Evolutionary conservation across 2,888 invertebrate genomes (phyloP).

Genomic region (Drosophila suboccidentalis): DNA sequence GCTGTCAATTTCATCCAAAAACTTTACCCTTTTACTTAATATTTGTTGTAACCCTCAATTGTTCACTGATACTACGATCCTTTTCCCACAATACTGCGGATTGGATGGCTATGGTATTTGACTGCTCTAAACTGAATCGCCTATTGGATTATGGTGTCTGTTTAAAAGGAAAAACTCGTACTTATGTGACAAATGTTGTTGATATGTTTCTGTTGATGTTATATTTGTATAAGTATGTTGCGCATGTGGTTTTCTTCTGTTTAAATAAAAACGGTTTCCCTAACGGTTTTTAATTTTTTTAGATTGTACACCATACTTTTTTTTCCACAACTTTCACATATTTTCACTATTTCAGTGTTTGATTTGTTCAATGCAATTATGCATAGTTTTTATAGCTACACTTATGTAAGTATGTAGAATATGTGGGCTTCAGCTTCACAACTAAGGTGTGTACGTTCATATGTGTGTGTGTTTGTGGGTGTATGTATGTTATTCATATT

Average conservation of each 20-base stretch:
- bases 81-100: constrained; percentile 20
- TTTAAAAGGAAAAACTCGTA: constrained; percentile 49
- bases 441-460: constrained; percentile 31
- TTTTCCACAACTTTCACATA: constrained; percentile 10
- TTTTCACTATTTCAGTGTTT: constrained; percentile 26
- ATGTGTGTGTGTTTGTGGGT: constrained; percentile 22
- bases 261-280: constrained; percentile 41
- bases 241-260: constrained; percentile 37
- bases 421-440: constrained; percentile 36
- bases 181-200: constrained; percentile 62
- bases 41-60: constrained; percentile 23
- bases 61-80: constrained; percentile 16
- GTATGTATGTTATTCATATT: constrained; percentile 47
- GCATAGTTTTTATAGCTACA: constrained; percentile 63
- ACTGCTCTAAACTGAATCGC: constrained; percentile 38
- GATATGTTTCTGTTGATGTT: constrained; percentile 76
- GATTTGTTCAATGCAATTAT: constrained; percentile 43
- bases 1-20: constrained; percentile 28
- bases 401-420: constrained; percentile 40
- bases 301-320: constrained; percentile 14
- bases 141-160: constrained; percentile 7
- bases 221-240: constrained; percentile 50
- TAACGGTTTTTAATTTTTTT: constrained; percentile 5
- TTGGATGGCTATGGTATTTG: constrained; percentile 29
- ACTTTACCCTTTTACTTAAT: constrained; percentile 13